phyloP scores from a whole-genome alignment of 1,140 invertebrate genomes.

The Zaprionus ghesquierei region DNA sequence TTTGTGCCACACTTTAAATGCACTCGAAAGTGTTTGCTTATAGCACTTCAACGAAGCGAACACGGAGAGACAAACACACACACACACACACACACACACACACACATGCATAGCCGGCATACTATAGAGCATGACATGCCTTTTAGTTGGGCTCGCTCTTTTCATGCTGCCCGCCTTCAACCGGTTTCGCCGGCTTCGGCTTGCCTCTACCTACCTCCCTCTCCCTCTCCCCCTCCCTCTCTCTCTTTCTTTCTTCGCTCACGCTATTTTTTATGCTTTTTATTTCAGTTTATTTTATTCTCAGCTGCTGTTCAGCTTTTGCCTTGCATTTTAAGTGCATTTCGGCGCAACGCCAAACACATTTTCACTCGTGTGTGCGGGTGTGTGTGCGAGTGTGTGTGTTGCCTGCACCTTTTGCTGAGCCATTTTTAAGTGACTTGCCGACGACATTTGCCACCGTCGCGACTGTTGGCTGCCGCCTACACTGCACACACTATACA shows the following conservation, averaged over 20 bases:
- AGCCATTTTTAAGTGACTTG: constrained; percentile 78
- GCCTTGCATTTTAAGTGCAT: constrained; percentile 71
- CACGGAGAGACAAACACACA: constrained; percentile 15
- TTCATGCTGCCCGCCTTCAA: constrained; percentile 39
- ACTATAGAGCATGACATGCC: constrained; percentile 21
- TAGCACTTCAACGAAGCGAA: constrained; percentile 48
- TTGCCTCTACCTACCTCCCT: not conserved
- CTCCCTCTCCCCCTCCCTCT: not conserved
- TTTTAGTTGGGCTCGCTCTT: constrained; percentile 49
- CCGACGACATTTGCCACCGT: constrained; percentile 55
- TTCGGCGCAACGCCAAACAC: constrained; percentile 46
- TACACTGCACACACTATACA: not conserved
- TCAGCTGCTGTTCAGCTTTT: constrained; percentile 36
- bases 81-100: constrained; percentile 4
- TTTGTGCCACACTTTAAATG: constrained; percentile 78
- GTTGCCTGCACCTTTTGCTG: constrained; percentile 54
- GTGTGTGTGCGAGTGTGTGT: constrained; percentile 26
- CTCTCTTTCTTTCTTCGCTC: not conserved
- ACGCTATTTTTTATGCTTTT: constrained; percentile 21
- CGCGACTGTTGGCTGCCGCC: constrained; percentile 23
- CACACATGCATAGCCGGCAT: not conserved
- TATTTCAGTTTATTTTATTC: constrained; percentile 37
- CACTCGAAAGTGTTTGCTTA: constrained; percentile 76
- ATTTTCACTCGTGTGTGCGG: constrained; percentile 24
- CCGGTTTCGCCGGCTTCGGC: constrained; percentile 25